Evolutionary conservation across 2,797 vertebrate species (phyloP), one percentile per base, ranked within the genome.

Genomic region (Hephaestus fuliginosus): DNA sequence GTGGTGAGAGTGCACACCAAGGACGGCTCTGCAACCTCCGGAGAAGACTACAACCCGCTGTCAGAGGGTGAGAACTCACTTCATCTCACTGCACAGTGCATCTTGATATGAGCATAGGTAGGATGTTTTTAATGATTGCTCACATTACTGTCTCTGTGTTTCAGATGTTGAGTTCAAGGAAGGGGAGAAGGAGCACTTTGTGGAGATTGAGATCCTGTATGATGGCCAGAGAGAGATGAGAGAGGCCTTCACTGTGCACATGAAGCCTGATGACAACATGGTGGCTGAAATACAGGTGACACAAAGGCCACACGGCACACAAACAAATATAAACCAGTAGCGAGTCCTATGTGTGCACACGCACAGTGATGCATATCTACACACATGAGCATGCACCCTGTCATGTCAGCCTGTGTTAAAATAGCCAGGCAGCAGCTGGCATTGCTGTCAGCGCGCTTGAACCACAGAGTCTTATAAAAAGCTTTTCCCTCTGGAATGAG

Each of bases 191-290:
- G 94, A 97, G 69, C 96, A 97, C 84, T 95, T 95, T 88, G 95
- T 97, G 84, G 95, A 97, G 89, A 89, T 97, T 44, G 95, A 97
- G 92, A 92, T 97, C 85, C 91, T 97, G 33, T 96, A 95, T 69
- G 96, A 97, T 1, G 96, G 97, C 6, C 77, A 96, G 86, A 92
- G 96, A 86, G 97, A 98, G 94, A 97, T 97, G 95, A 95, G 97
- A 75, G 97, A 97, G 93, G 95, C 95, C 65, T 97, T 97, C 91
- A 96, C 93, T 2, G 92, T 97, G 9, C 96, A 97, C 90, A 93
- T 97, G 95, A 97, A 97, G 91, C 95, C 96, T 13, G 97, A 97
- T 56, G 96, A 97, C 91, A 96, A 97, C 92, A 97, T 96, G 96
- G 95, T 97, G 86, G 96, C 97, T 25, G 96, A 97, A 90, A 94